Evolutionary conservation across 2,113 vertebrate species (phyloP), one percentile per base, ranked within the genome.

Genomic region (Lota lota): DNA sequence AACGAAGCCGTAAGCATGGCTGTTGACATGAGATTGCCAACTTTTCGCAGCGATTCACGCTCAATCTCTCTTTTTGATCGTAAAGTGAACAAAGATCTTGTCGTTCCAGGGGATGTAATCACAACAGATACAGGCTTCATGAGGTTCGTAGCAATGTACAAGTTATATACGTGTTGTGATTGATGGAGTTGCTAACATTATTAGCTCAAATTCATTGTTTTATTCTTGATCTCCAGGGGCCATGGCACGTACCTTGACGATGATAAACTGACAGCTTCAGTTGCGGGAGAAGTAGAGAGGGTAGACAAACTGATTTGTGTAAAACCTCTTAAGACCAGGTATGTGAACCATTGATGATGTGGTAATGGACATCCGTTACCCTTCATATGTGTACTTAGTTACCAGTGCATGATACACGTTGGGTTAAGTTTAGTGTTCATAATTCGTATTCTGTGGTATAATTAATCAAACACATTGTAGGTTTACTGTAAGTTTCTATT

Each of bases 251-350:
- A 96, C 28, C 93, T 98, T 85, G 95, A 94, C n/a, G 95, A 97
- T 0, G 97, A 99, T 22, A 96, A 95, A 63, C 91, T 99, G 11
- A 91, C 97, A 0, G 97, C 97, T 0, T 99, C 96, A 1, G 97
- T 99, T 51, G 97, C 97, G 16, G 97, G 97, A 33, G 92, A 93
- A 1, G 97, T 99, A 69, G 95, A 98, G 84, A 90, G 95, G 72
- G 97, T 99, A 5, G 97, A 99, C 88, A 98, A 98, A 76, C 79
- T 99, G 65, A 94, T 99, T 78, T 98, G 96, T 33, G 97, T 99
- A 51, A 92, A 88, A 75, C 95, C 97, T 17, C 87, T 98, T 64
- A 96, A 98, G 80, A 95, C 93, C 50, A 93, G 94, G 93, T 94
- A 71, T 86, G 70, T 69, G 16, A 22, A 24, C 40, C 0, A 36